These are phyloP conservation scores for Sarotherodon lohbergeri DNA, from an alignment of 2,113 vertebrate genomes.

Conservation along the genomic window DNA sequence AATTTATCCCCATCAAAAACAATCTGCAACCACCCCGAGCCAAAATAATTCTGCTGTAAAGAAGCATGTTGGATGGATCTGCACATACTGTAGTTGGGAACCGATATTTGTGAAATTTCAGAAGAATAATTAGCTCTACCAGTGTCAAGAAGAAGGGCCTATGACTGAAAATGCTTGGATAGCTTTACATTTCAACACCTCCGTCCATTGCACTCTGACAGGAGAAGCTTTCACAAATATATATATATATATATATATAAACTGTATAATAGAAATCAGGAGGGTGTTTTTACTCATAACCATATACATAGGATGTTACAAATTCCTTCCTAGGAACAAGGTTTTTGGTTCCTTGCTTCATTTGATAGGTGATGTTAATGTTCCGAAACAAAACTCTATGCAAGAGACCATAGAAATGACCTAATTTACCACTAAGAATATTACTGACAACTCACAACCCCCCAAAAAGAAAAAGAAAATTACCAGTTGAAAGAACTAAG, in stretches of 20 bases:
- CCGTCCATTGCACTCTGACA: background rate
- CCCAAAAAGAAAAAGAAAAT: background rate
- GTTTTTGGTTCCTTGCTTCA: constrained; percentile 3
- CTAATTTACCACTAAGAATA: constrained; percentile 44
- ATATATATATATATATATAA: background rate
- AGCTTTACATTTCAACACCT: constrained; percentile 1
- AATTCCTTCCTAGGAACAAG: background rate
- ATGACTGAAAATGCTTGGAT: background rate
- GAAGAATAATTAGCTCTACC: background rate
- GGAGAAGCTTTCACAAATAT: background rate
- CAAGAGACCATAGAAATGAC: constrained; percentile 42
- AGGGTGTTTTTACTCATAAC: background rate
- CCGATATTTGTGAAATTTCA: background rate
- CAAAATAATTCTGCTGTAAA: constrained; percentile 16
- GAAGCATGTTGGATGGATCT: constrained; percentile 44
- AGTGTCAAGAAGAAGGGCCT: background rate
- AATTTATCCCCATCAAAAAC: constrained; percentile 20
- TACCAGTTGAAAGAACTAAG: constrained; percentile 50
- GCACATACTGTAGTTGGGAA: constrained; percentile 14
- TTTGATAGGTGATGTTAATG: background rate
- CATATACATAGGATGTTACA: background rate
- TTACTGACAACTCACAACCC: constrained; percentile 19
- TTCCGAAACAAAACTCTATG: constrained; percentile 30
- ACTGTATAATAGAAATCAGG: background rate
- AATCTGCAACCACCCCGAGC: constrained; percentile 18